Percentiles rank a stretch among this genome's conserved stretches.
phyloP scores from a whole-genome alignment of 2,888 invertebrate genomes.

The Cremastobaeus sp. region DNA sequence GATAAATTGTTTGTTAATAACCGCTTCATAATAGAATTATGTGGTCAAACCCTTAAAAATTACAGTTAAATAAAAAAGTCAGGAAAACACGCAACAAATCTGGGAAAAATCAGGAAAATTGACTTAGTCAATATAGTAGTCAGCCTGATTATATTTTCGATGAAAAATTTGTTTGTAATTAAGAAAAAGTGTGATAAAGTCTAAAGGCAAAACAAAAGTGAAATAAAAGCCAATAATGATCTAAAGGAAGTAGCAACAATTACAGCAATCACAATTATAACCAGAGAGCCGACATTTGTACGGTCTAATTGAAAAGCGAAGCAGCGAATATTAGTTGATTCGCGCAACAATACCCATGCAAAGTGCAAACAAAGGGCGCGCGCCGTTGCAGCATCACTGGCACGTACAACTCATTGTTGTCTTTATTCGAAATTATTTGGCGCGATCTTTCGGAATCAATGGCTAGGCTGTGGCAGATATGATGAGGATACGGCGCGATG shows the following conservation, averaged over 20 bases:
- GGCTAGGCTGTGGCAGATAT: constrained; percentile 33
- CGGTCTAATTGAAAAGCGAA: constrained; percentile 50
- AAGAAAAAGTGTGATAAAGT: no score
- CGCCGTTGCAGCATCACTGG: constrained; percentile 16
- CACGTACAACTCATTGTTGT: constrained; percentile 52
- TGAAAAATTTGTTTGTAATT: no score
- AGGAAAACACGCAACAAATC: no score
- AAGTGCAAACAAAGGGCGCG: constrained; percentile 48
- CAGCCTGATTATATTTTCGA: no score
- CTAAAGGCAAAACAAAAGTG: no score
- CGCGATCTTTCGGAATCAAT: constrained; percentile 58
- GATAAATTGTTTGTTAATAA: no score
- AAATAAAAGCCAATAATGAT: no score
- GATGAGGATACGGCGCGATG: constrained; percentile 53
- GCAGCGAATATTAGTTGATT: constrained; percentile 55
- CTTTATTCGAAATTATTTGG: constrained; percentile 54
- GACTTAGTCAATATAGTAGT: no score
- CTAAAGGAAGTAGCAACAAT: constrained; percentile 46
- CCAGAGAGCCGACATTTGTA: constrained; percentile 21
- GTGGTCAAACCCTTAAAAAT: no score
- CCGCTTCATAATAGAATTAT: no score
- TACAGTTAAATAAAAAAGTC: no score
- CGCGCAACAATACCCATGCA: constrained; percentile 52
- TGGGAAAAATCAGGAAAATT: no score
- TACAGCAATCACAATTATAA: constrained; percentile 38